These are phyloP conservation scores for Enteromius viviparus DNA, from an alignment of 2,797 vertebrate species.

Conservation along the genomic window DNA sequence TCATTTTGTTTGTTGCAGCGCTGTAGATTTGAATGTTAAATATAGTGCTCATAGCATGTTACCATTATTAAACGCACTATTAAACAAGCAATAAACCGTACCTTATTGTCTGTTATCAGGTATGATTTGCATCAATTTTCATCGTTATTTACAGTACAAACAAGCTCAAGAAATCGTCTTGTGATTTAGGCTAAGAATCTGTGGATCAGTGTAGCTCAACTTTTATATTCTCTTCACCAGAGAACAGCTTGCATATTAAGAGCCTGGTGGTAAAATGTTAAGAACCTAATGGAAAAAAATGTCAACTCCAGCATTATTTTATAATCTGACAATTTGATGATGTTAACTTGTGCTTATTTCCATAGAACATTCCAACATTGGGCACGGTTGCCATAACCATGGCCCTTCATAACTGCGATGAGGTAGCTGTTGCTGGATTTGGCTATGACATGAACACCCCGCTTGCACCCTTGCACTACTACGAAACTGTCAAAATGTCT, in stretches of 20 bases:
- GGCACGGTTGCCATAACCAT: constrained; percentile 98
- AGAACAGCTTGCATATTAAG: not conserved
- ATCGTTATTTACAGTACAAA: not conserved
- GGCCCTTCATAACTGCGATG: constrained; percentile 98
- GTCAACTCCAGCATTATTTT: not conserved
- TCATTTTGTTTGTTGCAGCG: not conserved
- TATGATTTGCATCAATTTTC: not conserved
- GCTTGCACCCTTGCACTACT: constrained; percentile 95
- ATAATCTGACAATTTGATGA: not conserved
- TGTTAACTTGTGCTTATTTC: constrained; percentile 13
- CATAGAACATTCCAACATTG: constrained; percentile 96
- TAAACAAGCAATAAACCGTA: not conserved
- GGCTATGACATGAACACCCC: constrained; percentile 96
- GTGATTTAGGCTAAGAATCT: not conserved
- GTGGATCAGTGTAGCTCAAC: not conserved
- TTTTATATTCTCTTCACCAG: not conserved
- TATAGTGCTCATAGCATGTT: not conserved
- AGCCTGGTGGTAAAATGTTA: not conserved
- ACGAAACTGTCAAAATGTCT: constrained; percentile 95
- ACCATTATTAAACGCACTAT: not conserved
- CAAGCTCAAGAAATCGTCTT: not conserved
- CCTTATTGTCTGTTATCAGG: not conserved
- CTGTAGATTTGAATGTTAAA: not conserved
- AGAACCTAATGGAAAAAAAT: not conserved
- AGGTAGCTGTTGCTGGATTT: constrained; percentile 97